Evolutionary conservation across 2,888 invertebrate species (phyloP).

Genomic region (Agonopterix heracliana): DNA sequence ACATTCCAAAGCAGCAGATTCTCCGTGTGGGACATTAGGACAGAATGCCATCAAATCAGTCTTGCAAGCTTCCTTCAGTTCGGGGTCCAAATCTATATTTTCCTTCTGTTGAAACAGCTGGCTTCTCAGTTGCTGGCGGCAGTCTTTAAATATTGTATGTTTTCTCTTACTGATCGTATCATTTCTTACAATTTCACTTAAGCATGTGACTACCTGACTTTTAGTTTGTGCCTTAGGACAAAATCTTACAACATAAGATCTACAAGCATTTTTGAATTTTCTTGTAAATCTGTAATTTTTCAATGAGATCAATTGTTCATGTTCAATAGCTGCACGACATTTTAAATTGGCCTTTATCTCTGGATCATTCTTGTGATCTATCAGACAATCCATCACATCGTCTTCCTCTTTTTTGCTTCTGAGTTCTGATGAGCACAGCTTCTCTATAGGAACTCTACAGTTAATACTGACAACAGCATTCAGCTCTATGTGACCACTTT

Average conservation of each 20-base stretch:
- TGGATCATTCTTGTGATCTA: slow-evolving; percentile 92
- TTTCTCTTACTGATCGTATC: slow-evolving; percentile 87
- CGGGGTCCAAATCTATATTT: slow-evolving; percentile 89
- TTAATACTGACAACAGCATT: slow-evolving; percentile 91
- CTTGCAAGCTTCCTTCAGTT: slow-evolving; percentile 87
- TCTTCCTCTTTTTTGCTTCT: slow-evolving; percentile 86
- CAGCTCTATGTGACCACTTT: slow-evolving; percentile 91
- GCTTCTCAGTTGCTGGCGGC: slow-evolving; percentile 92
- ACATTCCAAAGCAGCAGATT: slow-evolving; percentile 87
- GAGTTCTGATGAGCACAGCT: slow-evolving; percentile 82
- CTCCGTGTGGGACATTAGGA: slow-evolving; percentile 79
- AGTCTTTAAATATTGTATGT: slow-evolving; percentile 90
- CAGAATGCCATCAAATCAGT: slow-evolving; percentile 87
- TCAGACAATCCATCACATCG: slow-evolving; percentile 95
- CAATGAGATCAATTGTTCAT: slow-evolving; percentile 95
- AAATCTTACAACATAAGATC: slow-evolving; percentile 83
- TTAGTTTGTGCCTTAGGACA: slow-evolving; percentile 84
- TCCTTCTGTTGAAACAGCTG: slow-evolving; percentile 95
- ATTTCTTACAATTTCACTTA: slow-evolving; percentile 93
- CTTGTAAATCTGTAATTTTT: slow-evolving; percentile 96
- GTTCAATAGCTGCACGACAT: slow-evolving; percentile 95
- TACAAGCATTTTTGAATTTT: slow-evolving; percentile 96
- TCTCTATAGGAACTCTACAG: slow-evolving; percentile 87
- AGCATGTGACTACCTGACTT: slow-evolving; percentile 86
- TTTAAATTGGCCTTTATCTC: slow-evolving; percentile 85